phyloP scores from a whole-genome alignment of 2,888 invertebrate genomes.

The Abrostola triplasia region DNA sequence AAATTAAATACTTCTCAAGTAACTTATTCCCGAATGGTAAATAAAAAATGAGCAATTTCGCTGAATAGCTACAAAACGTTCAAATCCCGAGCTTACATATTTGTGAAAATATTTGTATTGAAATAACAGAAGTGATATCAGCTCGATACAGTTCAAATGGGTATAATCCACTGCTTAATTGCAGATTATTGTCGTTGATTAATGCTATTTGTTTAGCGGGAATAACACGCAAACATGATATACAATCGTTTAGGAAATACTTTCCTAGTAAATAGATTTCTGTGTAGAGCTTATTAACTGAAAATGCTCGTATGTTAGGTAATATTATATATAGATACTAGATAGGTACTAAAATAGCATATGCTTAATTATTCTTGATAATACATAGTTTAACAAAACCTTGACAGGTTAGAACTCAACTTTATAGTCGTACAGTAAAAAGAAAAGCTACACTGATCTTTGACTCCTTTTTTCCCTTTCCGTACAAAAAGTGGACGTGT shows the following conservation, averaged over 20 bases:
- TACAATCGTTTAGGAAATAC: constrained; percentile 15
- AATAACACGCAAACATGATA: constrained; percentile 22
- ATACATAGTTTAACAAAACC: too few relatives aligned
- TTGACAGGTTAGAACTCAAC: too few relatives aligned
- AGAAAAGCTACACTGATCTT: background rate
- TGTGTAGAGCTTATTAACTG: background rate
- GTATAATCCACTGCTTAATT: constrained; percentile 54
- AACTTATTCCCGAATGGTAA: constrained; percentile 30
- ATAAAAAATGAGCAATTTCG: constrained; percentile 28
- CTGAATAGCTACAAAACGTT: constrained; percentile 25
- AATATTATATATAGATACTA: too few relatives aligned
- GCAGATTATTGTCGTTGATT: constrained; percentile 55
- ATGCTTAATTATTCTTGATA: too few relatives aligned
- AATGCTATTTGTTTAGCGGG: constrained; percentile 28
- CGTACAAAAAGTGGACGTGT: constrained; percentile 34
- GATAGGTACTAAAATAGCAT: too few relatives aligned
- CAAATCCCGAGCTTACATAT: constrained; percentile 42
- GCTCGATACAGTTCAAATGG: constrained; percentile 49
- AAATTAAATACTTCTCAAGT: constrained; percentile 6
- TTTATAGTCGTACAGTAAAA: too few relatives aligned
- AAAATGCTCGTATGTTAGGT: background rate
- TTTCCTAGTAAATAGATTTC: constrained; percentile 7
- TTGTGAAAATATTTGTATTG: constrained; percentile 43
- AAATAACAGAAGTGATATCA: constrained; percentile 34
- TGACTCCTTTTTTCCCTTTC: background rate